Evolutionary conservation across 53 echinoderm and acorn worm species (phyloP), one percentile per base, ranked within the genome.

Genomic region (Crossaster papposus): DNA sequence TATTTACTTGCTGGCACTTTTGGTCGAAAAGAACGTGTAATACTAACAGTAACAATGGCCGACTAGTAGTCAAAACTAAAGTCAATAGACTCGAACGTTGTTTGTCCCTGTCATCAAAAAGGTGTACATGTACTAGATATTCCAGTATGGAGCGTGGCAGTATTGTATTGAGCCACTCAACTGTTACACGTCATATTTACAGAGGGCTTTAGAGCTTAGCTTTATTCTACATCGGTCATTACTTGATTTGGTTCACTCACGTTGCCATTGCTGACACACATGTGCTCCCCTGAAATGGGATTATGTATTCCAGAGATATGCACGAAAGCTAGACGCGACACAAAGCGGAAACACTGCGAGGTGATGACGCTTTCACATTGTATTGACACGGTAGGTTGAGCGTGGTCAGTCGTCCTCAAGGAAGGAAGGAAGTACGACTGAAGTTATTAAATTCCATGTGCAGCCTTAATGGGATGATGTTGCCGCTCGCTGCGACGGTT

Each of bases 371-470:
- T 32, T 53, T 65, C 54, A 51, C 32, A 4, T 14, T 29, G 18
- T 36, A 83, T 17, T 72, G 54, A 2, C 32, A 85, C 32, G 11
- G 51, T 38, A 44, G 53, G 23, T 14, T 28, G 73, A 15, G 18
- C 53, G 50, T 72, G 24, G 51, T 51, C 73, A 51, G 50, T 51
- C 30, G 71, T 51, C 7, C 30, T 71, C 20, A 14, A 14, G 73
- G 33, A 14, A 14, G 73, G 15, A 5, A 82, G 37, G 85, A 85
- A 31, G 80, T 29, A 14, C 80, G 55, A 55, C 14, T 15, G 80
- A 85, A 28, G 55, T 72, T 51, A 0, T 72, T n/a, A n/a, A n/a
- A 85, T 30, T 73, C 85, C 85, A 64, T 68, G 70, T 82, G 68
- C 36, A 36, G 54, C 73, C 51, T 9, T 73, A 72, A 13, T 54